Conservation (phyloP, 2,113 vertebrate genomes). For the Budorcas taxicolor region DNA sequence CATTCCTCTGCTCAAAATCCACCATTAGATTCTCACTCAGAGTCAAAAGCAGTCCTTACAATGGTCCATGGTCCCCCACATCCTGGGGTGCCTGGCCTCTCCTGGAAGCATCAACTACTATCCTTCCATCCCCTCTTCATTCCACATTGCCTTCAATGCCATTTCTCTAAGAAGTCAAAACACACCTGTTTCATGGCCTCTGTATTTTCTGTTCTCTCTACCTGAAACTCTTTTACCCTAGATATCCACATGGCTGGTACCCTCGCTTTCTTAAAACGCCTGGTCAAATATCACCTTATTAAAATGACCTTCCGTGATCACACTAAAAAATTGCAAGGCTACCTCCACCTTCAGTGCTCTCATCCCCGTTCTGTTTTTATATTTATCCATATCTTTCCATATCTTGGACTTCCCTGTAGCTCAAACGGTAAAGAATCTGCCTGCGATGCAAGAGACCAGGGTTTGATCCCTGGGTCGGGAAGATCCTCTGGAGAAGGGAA, state of each 20-base stretch:
- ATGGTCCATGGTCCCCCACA: background rate
- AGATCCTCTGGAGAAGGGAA: background rate
- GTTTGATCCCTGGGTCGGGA: fast-evolving
- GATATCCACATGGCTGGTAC: background rate
- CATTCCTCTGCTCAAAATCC: background rate
- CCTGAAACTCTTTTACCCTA: background rate
- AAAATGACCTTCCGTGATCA: background rate
- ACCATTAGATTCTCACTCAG: background rate
- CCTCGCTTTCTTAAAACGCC: background rate
- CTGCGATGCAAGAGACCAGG: background rate
- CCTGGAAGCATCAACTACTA: background rate
- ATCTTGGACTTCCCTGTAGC: background rate
- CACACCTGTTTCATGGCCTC: background rate
- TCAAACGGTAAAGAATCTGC: background rate
- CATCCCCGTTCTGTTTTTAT: background rate
- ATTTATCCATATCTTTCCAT: background rate
- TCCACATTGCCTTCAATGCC: background rate
- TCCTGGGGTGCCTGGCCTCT: background rate
- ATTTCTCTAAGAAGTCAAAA: background rate
- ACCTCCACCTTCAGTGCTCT: background rate
- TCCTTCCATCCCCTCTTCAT: background rate
- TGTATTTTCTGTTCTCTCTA: background rate
- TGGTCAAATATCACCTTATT: background rate
- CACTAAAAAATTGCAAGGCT: background rate
- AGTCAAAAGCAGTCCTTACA: background rate